Percentiles rank a stretch among this genome's conserved stretches.
phyloP scores from a whole-genome alignment of 2,888 invertebrate species.

The Nephrotoma appendiculata region DNA sequence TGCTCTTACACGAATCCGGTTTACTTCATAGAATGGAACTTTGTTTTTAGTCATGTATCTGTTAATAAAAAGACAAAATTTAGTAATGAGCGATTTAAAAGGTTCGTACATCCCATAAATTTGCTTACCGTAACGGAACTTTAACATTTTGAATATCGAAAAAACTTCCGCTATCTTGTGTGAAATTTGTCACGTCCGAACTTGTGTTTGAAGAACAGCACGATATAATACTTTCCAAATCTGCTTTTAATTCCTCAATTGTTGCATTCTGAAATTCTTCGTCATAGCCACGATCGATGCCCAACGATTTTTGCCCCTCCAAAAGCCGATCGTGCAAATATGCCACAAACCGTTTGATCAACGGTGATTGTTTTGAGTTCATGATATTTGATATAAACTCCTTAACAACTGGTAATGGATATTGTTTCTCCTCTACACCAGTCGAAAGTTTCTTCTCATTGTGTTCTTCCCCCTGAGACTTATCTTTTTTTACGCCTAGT shows the following conservation, averaged over 20 bases:
- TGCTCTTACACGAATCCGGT: conserved; percentile 23
- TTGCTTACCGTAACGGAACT: conserved; percentile 21
- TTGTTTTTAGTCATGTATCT: conserved; percentile 25
- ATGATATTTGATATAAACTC: not conserved
- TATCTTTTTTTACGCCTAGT: not conserved
- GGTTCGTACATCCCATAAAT: not conserved
- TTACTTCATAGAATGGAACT: conserved; percentile 28
- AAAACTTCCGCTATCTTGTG: conserved; percentile 29
- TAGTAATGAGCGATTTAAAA: not conserved
- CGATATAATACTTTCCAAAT: conserved; percentile 26
- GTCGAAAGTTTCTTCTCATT: not conserved
- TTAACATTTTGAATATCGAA: conserved; percentile 24
- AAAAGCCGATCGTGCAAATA: not conserved
- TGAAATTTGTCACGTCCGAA: conserved; percentile 27
- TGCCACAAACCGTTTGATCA: not conserved
- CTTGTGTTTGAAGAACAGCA: conserved; percentile 27
- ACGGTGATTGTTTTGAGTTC: not conserved
- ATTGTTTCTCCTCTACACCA: not conserved
- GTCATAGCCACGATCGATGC: not conserved
- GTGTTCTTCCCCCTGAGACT: not conserved
- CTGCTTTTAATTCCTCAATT: conserved; percentile 22
- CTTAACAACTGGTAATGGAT: not conserved
- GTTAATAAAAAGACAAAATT: too few relatives aligned
- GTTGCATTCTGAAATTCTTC: not conserved
- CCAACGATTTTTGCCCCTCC: not conserved